Percentiles rank a stretch among this genome's conserved stretches.
Conservation (phyloP, 1,140 invertebrate species). For the Mizuhopecten yessoensis region DNA sequence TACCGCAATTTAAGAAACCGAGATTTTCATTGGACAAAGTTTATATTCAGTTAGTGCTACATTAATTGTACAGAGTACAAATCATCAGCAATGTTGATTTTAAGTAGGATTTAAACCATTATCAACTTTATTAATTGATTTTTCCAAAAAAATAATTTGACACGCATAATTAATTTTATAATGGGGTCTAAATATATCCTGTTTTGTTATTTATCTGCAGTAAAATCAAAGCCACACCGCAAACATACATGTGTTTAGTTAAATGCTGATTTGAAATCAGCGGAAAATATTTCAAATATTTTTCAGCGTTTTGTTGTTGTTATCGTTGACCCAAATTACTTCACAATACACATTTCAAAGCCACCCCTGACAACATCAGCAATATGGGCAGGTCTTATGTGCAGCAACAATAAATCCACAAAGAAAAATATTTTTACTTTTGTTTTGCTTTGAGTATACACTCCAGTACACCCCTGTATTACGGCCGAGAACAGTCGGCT, state of each 20-base stretch:
- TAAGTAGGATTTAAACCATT: background rate
- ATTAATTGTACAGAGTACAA: too few relatives aligned
- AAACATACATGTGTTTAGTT: background rate
- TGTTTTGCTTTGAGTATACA: background rate
- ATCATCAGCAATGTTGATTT: background rate
- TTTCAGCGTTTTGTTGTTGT: background rate
- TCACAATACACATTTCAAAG: background rate
- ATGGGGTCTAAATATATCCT: constrained; percentile 21
- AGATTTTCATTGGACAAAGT: too few relatives aligned
- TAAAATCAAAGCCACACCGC: background rate
- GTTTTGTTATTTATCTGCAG: background rate
- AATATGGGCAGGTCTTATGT: too few relatives aligned
- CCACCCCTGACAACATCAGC: background rate
- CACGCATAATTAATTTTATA: constrained; percentile 22
- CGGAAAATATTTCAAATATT: background rate
- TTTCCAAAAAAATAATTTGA: background rate
- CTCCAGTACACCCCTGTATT: background rate
- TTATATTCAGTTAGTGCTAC: too few relatives aligned
- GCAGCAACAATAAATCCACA: background rate
- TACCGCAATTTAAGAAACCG: too few relatives aligned
- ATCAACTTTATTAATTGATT: background rate
- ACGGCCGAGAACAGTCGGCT: background rate
- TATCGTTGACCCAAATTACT: background rate
- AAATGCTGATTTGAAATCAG: background rate
- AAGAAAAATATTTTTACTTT: background rate